Conservation (phyloP, 2,797 vertebrate species). For the Macropus fuliginosus region DNA sequence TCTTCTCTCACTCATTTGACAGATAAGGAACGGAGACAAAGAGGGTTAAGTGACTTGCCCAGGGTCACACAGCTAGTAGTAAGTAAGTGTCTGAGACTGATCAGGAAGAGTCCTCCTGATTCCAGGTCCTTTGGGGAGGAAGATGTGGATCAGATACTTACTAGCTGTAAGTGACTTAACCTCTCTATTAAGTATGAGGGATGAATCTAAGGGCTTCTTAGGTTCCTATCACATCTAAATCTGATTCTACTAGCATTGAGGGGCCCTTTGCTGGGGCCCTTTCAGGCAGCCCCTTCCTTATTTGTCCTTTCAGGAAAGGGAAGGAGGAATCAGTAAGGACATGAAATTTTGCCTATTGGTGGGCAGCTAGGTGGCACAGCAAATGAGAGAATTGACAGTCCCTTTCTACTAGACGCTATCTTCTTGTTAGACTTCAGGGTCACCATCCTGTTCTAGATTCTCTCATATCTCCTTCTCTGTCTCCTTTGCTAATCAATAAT, state of each 20-base stretch:
- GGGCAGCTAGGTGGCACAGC: background rate
- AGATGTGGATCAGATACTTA: background rate
- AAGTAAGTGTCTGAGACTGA: background rate
- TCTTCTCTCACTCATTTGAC: background rate
- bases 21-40: background rate
- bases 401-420: no score
- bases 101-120: background rate
- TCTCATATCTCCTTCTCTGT: background rate
- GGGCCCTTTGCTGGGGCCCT: background rate
- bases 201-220: background rate
- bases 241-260: background rate
- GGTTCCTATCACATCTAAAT: background rate
- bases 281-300: background rate
- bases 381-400: background rate
- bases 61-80: background rate
- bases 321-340: background rate
- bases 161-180: background rate
- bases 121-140: background rate
- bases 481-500: background rate
- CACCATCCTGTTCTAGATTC: background rate
- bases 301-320: background rate
- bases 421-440: background rate
- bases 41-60: background rate
- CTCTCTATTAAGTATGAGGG: background rate
- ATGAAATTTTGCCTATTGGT: background rate